These are phyloP conservation scores for Rafetus swinhoei DNA, from an alignment of 2,113 vertebrate species.

Conservation along the genomic window DNA sequence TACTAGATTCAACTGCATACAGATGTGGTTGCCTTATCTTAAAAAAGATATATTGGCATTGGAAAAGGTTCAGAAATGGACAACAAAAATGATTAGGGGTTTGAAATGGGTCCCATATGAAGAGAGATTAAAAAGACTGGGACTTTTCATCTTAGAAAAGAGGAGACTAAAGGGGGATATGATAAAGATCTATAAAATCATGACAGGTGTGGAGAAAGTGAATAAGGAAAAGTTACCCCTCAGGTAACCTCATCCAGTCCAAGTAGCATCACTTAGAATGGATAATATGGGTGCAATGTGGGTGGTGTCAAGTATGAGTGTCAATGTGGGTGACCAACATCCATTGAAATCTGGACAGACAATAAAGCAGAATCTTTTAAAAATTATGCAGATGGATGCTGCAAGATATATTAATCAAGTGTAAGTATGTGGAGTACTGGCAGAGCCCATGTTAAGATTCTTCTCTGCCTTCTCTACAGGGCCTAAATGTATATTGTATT, in stretches of 20 bases:
- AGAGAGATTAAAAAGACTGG: no score
- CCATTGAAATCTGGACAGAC: neutral
- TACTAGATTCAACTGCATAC: neutral
- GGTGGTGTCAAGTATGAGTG: neutral
- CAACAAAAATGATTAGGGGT: no score
- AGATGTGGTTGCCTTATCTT: no score
- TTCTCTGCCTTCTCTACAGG: neutral
- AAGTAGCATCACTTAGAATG: neutral
- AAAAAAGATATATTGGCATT: no score
- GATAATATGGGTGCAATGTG: neutral
- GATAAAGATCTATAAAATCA: no score
- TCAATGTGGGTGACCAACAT: neutral
- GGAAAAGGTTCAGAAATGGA: no score
- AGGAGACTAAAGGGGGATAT: no score
- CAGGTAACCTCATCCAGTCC: neutral
- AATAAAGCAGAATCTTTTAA: neutral
- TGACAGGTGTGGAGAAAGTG: no score
- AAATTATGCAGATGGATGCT: neutral
- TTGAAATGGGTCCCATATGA: no score
- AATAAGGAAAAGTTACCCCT: neutral
- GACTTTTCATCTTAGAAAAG: no score
- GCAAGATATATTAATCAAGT: neutral
- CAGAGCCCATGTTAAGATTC: neutral
- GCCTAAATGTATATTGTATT: rapidly evolving
- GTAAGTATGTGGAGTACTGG: neutral